Evolutionary conservation across 2,888 invertebrate species (phyloP).

Genomic region (Xestia xanthographa): DNA sequence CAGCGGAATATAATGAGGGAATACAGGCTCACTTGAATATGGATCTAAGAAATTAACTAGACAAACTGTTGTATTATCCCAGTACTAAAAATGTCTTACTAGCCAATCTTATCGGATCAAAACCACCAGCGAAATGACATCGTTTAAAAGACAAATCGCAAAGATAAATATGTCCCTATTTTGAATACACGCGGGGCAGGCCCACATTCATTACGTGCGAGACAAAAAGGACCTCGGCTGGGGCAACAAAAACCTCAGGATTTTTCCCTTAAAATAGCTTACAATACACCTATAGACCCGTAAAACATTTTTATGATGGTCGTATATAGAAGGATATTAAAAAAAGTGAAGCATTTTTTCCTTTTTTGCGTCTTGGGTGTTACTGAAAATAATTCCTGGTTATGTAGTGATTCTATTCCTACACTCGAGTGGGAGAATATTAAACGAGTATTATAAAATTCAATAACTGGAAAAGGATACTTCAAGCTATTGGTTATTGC

Average conservation of each 20-base stretch:
- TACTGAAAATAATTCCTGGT: conserved; percentile 16
- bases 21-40: conserved; percentile 1
- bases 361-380: conserved; percentile 20
- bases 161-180: conserved; percentile 43
- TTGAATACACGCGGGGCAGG: conserved; percentile 29
- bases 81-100: conserved; percentile 9
- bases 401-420: conserved; percentile 2
- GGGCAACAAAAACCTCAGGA: conserved; percentile 23
- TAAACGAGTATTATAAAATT: conserved; percentile 33
- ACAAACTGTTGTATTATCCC: neutral
- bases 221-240: conserved; percentile 25
- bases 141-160: conserved; percentile 52
- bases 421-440: neutral
- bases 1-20: conserved; percentile 19
- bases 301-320: conserved; percentile 56
- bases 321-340: conserved; percentile 50
- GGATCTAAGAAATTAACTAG: conserved; percentile 1
- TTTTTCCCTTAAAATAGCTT: conserved; percentile 44
- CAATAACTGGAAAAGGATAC: conserved; percentile 29
- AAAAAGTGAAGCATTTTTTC: conserved; percentile 40
- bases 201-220: conserved; percentile 41
- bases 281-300: conserved; percentile 47
- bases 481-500: conserved; percentile 16
- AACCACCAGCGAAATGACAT: conserved; percentile 39
- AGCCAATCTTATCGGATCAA: conserved; percentile 25